phyloP scores from a whole-genome alignment of 2,888 invertebrate genomes.

The Escarpia spicata region DNA sequence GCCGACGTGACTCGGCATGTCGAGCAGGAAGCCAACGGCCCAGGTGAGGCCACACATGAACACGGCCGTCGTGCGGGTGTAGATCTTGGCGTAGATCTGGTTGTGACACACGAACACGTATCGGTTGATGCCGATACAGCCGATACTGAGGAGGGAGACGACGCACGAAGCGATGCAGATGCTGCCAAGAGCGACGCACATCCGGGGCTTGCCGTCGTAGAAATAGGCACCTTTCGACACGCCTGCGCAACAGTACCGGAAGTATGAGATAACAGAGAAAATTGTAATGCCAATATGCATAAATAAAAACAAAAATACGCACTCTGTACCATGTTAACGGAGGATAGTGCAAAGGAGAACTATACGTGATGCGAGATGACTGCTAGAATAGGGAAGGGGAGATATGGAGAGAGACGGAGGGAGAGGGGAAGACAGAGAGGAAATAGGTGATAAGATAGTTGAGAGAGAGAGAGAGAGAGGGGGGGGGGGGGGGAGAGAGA shows the following conservation, averaged over 20 bases:
- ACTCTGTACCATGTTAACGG: no score
- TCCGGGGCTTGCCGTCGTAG: conserved; percentile 44
- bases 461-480: background rate
- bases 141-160: conserved; percentile 50
- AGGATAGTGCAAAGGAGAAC: no score
- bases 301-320: background rate
- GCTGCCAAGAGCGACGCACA: conserved; percentile 49
- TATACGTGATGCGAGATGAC: no score
- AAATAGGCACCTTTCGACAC: conserved; percentile 48
- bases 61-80: conserved; percentile 22
- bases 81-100: conserved; percentile 28
- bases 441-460: no score
- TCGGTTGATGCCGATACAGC: conserved; percentile 50
- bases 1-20: conserved; percentile 46
- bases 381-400: no score
- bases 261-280: background rate
- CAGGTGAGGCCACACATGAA: conserved; percentile 38
- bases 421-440: no score
- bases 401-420: no score
- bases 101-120: conserved; percentile 49
- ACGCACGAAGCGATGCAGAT: conserved; percentile 52
- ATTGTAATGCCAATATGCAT: background rate
- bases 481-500: background rate
- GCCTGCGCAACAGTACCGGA: conserved; percentile 41
- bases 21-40: conserved; percentile 44